These are phyloP conservation scores for Zaprionus obscuricornis DNA, from an alignment of 2,888 invertebrate genomes.

Conservation along the genomic window DNA sequence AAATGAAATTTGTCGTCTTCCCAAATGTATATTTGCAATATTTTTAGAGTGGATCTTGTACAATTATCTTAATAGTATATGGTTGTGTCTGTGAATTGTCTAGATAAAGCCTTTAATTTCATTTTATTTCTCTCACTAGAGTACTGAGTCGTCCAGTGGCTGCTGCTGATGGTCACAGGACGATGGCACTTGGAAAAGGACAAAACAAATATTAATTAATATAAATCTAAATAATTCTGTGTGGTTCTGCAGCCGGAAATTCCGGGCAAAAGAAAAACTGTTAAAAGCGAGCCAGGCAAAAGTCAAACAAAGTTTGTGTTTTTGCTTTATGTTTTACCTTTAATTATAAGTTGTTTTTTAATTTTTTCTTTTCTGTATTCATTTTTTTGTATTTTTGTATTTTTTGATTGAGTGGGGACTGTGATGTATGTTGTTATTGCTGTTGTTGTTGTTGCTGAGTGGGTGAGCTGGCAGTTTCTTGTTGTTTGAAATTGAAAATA, in stretches of 20 bases:
- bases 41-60: too few relatives aligned
- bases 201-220: constrained; percentile 71
- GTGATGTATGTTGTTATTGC: too few relatives aligned
- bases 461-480: constrained; percentile 40
- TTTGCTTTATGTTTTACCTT: constrained; percentile 56
- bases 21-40: too few relatives aligned
- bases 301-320: constrained; percentile 50
- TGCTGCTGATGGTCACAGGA: neutral
- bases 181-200: constrained; percentile 17
- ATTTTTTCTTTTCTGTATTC: constrained; percentile 21
- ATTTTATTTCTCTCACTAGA: too few relatives aligned
- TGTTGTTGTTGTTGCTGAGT: constrained; percentile 12
- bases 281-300: constrained; percentile 31
- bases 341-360: constrained; percentile 65
- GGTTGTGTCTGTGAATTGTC: too few relatives aligned
- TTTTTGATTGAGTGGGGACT: constrained; percentile 21
- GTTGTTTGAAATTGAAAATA: constrained; percentile 50
- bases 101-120: too few relatives aligned
- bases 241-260: constrained; percentile 3
- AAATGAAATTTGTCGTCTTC: too few relatives aligned
- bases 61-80: too few relatives aligned
- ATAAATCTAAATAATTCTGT: constrained; percentile 56
- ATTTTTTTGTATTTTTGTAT: neutral
- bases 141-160: too few relatives aligned
- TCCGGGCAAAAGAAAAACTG: constrained; percentile 18